These are phyloP conservation scores for Labroides dimidiatus DNA, from an alignment of 2,797 vertebrate species.

Conservation along the genomic window DNA sequence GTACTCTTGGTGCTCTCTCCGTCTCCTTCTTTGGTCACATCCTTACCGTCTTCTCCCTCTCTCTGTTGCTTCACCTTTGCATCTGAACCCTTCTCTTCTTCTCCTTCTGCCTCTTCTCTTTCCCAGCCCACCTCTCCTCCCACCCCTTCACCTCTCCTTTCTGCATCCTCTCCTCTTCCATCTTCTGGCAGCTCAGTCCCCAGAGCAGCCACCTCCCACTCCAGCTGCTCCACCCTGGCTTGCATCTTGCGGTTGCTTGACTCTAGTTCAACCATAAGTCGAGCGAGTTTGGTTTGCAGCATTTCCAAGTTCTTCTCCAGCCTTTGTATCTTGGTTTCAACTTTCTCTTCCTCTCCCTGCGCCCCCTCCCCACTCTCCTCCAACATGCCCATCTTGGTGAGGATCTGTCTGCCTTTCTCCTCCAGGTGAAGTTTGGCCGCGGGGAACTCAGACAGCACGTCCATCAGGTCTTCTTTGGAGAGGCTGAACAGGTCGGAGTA, in stretches of 20 bases:
- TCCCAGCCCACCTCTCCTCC: slow-evolving; percentile 60
- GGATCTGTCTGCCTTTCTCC: slow-evolving; percentile 92
- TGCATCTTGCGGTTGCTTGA: slow-evolving; percentile 76
- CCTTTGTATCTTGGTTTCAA: slow-evolving; percentile 85
- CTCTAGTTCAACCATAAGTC: slow-evolving; percentile 87
- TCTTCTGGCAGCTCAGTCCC: slow-evolving; percentile 41
- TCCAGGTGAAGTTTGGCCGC: slow-evolving; percentile 88
- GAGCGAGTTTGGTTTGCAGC: slow-evolving; percentile 84
- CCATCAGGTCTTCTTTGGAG: slow-evolving; percentile 91
- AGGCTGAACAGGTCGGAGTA: slow-evolving; percentile 95
- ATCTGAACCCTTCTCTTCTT: slow-evolving; percentile 46
- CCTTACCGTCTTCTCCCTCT: slow-evolving; percentile 29
- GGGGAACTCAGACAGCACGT: slow-evolving; percentile 91
- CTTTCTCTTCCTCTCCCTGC: slow-evolving; percentile 58
- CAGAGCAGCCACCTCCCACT: slow-evolving; percentile 63
- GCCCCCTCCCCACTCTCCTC: slow-evolving; percentile 71
- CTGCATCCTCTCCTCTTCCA: slow-evolving; percentile 13
- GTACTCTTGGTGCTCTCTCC: slow-evolving; percentile 67
- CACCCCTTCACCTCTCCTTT: slow-evolving; percentile 57
- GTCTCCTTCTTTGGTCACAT: slow-evolving; percentile 64
- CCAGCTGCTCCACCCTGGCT: slow-evolving; percentile 76
- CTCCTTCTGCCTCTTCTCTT: slow-evolving; percentile 67
- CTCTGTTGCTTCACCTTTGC: slow-evolving; percentile 20
- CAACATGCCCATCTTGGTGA: slow-evolving; percentile 91
- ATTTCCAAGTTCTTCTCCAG: slow-evolving; percentile 88